Base-by-base conservation (phyloP, 92 coral and sea anemone species). In the Muricea muricata region DNA sequence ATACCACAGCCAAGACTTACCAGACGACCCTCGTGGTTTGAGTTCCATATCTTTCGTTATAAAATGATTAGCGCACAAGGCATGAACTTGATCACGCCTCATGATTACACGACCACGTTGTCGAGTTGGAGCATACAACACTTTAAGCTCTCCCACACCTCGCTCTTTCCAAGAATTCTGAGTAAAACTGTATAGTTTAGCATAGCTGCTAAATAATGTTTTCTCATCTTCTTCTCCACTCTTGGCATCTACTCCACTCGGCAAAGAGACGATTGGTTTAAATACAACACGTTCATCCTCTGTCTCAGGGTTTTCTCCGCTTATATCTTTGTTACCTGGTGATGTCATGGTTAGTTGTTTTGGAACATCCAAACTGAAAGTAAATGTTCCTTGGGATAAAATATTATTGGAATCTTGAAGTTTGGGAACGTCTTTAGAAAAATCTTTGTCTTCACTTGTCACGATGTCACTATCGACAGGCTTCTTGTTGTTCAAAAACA, bases 61-160 rank as follows among this genome's bases (percentile, higher is more conserved):
- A 23, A 88, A 25, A 81, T 97, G 99, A 78, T 97, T 97, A 17
- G 98, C 97, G 85, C 99, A 97, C 28, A 97, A 83, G 83, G 90
- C 91, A 80, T 91, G 94, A 21, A 91, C 94, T 68, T 87, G 95
- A 58, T 95, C 97, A n/a, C 98, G 97, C 67, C 98, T 91, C 98
- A 95, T 95, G 58, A 95, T 52, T 34, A 95, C 80, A 20, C 98
- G 85, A 68, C 90, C 84, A 25, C 88, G 85, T 13, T 84, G 58
- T 29, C 85, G 78, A 46, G 72, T 83, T 23, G 73, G 80, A 42
- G 89, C 83, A 28, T 65, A 72, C 29, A 94, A 85, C 30, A 94
- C 88, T 86, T 94, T 94, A 56, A 94, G 46, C 12, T 79, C 90
- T 45, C 98, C 98, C 60, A 86, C 85, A 23, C 98, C 98, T 10